A percentile compares a stretch with the other conserved stretches of the same genome.
Evolutionary conservation across 2,797 vertebrate genomes (phyloP).

Genomic region (Enoplosus armatus): DNA sequence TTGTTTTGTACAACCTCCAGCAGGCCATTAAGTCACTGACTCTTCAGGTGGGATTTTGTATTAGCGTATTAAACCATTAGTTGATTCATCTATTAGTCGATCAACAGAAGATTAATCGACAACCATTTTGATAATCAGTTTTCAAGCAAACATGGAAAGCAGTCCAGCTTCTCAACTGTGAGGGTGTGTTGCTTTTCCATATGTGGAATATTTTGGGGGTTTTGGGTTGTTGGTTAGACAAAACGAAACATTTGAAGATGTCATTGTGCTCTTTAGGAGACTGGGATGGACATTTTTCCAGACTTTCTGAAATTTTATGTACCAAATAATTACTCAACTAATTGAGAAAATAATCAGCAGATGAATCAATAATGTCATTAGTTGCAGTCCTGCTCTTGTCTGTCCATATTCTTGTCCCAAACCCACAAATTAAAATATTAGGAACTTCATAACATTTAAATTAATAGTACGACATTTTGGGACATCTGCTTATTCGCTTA

Average conservation of each 20-base stretch:
- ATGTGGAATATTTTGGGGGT: not conserved
- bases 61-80: not conserved
- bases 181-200: not conserved
- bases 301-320: not conserved
- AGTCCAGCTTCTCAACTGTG: not conserved
- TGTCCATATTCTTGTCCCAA: too few species aligned
- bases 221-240: not conserved
- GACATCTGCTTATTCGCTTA: too few species aligned
- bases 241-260: not conserved
- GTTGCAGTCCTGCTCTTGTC: too few species aligned
- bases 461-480: too few species aligned
- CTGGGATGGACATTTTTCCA: not conserved
- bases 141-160: not conserved
- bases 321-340: too few species aligned
- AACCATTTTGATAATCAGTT: not conserved
- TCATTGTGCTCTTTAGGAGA: not conserved
- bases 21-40: not conserved
- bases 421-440: too few species aligned
- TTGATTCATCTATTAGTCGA: not conserved
- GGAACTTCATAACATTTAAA: too few species aligned
- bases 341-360: too few species aligned
- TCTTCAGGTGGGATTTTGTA: not conserved
- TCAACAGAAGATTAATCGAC: not conserved
- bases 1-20: conserved; percentile 2
- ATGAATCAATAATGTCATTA: too few species aligned